Conservation (phyloP, 2,888 invertebrate genomes). For the Hirudinaria manillensis region DNA sequence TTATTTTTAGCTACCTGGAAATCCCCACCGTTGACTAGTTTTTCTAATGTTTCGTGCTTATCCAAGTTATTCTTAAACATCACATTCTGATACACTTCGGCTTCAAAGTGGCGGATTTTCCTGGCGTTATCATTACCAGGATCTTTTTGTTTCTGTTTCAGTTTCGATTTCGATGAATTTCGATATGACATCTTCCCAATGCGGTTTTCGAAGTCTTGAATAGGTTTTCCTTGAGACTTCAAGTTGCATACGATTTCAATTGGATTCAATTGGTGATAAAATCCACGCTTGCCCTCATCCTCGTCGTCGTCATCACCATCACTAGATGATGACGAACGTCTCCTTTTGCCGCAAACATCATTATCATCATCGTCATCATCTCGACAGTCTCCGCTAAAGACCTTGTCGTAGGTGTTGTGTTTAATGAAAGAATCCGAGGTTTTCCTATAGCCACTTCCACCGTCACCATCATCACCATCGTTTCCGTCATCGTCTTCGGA, state of each 20-base stretch:
- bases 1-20: not conserved
- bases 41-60: not conserved
- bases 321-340: not conserved
- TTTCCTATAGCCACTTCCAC: not conserved
- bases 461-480: not conserved
- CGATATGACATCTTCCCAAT: not conserved
- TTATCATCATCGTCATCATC: not conserved
- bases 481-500: not conserved
- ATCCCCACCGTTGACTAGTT: not conserved
- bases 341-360: not conserved
- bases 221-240: not conserved
- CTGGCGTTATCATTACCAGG: not conserved
- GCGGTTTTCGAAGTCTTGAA: not conserved
- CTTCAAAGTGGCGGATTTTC: no score
- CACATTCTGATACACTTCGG: not conserved
- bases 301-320: not conserved
- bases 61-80: not conserved
- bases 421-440: not conserved
- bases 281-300: not conserved
- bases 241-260: not conserved
- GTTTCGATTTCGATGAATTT: not conserved
- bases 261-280: not conserved
- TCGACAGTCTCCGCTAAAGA: not conserved
- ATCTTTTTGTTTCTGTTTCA: not conserved
- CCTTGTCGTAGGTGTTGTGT: constrained; percentile 2